Evolutionary conservation across 2,888 invertebrate species (phyloP), one percentile per base, ranked within the genome.

Genomic region (Plemyria rubiginata): DNA sequence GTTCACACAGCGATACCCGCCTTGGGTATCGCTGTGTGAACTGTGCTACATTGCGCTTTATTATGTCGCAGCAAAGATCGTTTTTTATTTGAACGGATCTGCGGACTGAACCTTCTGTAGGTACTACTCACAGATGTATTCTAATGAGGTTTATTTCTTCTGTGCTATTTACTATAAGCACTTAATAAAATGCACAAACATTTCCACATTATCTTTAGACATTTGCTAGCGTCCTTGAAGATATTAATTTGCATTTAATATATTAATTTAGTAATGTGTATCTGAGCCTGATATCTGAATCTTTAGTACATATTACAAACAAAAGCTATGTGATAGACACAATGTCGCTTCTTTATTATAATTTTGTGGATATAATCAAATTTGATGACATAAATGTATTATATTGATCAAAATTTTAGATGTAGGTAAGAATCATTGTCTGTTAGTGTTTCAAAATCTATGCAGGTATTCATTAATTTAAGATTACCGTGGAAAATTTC

Each of bases 241-340:
- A 75, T 73, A 74, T 82, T 82, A 72, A 72, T 82, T 86, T 87
- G 87, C 88, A 89, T 89, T 88, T 87, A 87, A 77, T 84, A 80
- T 72, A 75, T 78, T 75, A 57, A 75, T 82, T 81, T 83, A 83
- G 78, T 77, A 68, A 78, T 79, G 79, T 78, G 72, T 75, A 84
- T 85, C 85, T 82, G 85, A 87, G 83, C 85, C 85, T 84, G 81
- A 84, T 80, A 74, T 79, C 77, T 79, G 72, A 76, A 78, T 73
- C 76, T 72, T 77, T 78, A 78, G 77, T 73, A 72, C 68, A 70
- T 82, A n/a, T n/a, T n/a, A 74, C 74, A 71, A 74, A 74, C 73
- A 70, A 73, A 72, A 70, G 74, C 70, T 71, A 78, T 81, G 81
- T 85, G 79, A 85, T 83, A 80, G 74, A 76, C 70, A 73, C 50